Base-by-base conservation (phyloP, 2,113 vertebrate species). In the Siniperca chuatsi region DNA sequence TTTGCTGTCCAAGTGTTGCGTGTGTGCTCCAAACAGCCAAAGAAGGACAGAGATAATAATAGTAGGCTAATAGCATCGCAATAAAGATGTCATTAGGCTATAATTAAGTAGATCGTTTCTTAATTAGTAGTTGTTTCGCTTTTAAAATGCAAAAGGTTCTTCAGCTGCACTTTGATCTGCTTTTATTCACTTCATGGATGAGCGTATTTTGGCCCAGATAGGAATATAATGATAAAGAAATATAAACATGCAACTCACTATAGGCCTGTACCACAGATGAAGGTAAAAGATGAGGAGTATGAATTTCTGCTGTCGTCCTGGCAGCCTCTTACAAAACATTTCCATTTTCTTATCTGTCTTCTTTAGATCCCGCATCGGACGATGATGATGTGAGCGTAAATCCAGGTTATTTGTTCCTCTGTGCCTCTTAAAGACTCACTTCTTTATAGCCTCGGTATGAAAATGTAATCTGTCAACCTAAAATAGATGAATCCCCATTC, bases 281-380 rank as follows among this genome's bases (percentile, higher is more conserved):
- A 93, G 74, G 54, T 57, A 90, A 6, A 90, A 23, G 79, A 93
- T 65, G 81, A 94, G 15, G 33, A 93, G 60, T 3, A 80, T 2
- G 62, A 85, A 69, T 84, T 33, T 92, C 46, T 68, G 71, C 54
- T 69, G 76, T 16, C 69, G 73, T 84, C 83, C 84, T 21, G n/a
- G 60, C 15, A 75, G 62, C 35, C 44, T 37, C 18, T 64, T 68
- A 20, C 12, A 23, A 40, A 13, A 80, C 78, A 90, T 62, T 68
- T 86, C 89, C 69, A 84, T 50, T 46, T 20, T 74, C 40, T 66
- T 69, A 48, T 75, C 29, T 21, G 40, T 42, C 78, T 52, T 74
- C 23, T 64, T 67, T 40, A 61, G 42, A 20, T 65, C 44, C 71
- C 35, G 74, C 84, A 78, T 69, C 8, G 29, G 68, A 46, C 3